These are phyloP conservation scores for Xestia rhomboidea DNA, from an alignment of 2,888 invertebrate species.

Conservation along the genomic window DNA sequence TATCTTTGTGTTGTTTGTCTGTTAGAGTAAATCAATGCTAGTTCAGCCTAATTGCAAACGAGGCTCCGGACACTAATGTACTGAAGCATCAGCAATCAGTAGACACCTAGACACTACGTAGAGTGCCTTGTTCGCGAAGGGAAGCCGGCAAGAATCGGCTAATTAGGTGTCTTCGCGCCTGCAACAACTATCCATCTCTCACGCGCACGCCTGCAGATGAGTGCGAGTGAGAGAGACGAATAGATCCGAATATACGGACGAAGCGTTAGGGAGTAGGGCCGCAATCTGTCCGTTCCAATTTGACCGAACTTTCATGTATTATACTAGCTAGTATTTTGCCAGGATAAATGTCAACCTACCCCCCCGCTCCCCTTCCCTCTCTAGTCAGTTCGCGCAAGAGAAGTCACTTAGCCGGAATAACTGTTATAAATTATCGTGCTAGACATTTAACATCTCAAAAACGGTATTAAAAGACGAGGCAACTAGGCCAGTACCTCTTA, in stretches of 20 bases:
- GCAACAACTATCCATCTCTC: no score
- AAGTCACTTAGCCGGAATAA: slow-evolving; percentile 50
- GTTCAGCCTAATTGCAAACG: no score
- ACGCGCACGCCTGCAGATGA: no score
- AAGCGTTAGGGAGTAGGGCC: no score
- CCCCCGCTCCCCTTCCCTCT: neutral
- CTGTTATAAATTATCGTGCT: slow-evolving; percentile 47
- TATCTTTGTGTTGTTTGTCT: no score
- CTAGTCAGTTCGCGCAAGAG: slow-evolving; percentile 27
- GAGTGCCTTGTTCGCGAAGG: no score
- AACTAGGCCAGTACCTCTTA: slow-evolving; percentile 27
- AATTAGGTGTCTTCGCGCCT: no score
- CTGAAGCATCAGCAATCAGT: neutral
- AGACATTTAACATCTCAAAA: slow-evolving; percentile 41
- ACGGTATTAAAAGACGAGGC: slow-evolving; percentile 32
- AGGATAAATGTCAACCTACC: slow-evolving; percentile 13
- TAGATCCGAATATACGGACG: no score
- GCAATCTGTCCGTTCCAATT: neutral
- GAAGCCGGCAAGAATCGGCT: no score
- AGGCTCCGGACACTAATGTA: neutral
- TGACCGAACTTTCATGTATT: neutral
- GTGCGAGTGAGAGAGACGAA: no score
- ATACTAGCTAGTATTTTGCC: neutral
- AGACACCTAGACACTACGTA: no score
- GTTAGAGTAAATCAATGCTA: no score